Evolutionary conservation across 1,140 invertebrate genomes (phyloP).

Genomic region (Battus philenor): DNA sequence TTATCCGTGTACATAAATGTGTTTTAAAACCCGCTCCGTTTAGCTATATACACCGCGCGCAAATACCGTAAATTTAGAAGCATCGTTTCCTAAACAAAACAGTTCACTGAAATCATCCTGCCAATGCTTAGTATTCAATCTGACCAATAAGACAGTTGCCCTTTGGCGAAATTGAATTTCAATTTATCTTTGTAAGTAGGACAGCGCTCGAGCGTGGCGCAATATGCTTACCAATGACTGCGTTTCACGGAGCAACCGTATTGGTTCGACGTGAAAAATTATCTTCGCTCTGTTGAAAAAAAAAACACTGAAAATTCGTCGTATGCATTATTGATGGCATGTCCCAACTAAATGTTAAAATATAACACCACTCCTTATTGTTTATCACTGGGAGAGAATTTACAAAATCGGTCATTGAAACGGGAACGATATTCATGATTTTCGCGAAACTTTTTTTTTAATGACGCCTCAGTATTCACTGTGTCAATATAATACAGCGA

Average conservation of each 20-base stretch:
- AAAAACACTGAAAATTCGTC: constrained; percentile 14
- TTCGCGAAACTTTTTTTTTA: constrained; percentile 11
- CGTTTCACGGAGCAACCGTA: constrained; percentile 39
- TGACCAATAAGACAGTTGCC: constrained; percentile 42
- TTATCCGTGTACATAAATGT: no score
- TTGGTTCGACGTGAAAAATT: constrained; percentile 21
- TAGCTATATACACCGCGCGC: not conserved
- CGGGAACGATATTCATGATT: not conserved
- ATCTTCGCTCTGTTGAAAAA: constrained; percentile 18
- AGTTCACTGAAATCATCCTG: constrained; percentile 7
- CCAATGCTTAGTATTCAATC: constrained; percentile 36
- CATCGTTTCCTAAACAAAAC: no score
- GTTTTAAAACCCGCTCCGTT: not conserved
- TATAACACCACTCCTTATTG: constrained; percentile 5
- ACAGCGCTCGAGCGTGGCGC: constrained; percentile 46
- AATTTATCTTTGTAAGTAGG: constrained; percentile 66
- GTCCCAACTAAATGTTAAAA: constrained; percentile 17
- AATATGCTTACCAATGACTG: constrained; percentile 51
- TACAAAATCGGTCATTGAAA: constrained; percentile 3
- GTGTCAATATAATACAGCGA: constrained; percentile 7
- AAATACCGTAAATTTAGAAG: not conserved
- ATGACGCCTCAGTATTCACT: not conserved
- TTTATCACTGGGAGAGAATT: constrained; percentile 2
- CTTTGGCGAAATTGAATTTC: constrained; percentile 68
- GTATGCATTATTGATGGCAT: constrained; percentile 13